Evolutionary conservation across 1,140 invertebrate genomes (phyloP).

Genomic region (Teleopsis dalmanni): DNA sequence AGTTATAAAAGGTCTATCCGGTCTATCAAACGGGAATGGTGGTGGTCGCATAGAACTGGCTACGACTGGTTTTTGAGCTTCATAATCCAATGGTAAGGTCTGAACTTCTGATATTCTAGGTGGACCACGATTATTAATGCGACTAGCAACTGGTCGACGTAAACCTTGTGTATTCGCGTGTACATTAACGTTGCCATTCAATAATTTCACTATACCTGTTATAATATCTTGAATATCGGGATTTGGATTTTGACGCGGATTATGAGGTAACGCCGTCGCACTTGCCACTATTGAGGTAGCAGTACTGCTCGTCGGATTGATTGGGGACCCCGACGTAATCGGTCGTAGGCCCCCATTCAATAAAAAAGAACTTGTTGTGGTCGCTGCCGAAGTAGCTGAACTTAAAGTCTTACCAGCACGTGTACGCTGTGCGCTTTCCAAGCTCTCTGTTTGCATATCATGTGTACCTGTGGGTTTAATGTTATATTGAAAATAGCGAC

Average conservation of each 20-base stretch:
- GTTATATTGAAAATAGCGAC: conserved; percentile 39
- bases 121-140: conserved; percentile 84
- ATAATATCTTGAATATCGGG: conserved; percentile 87
- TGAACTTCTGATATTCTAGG: conserved; percentile 70
- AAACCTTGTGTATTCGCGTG: conserved; percentile 58
- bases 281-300: conserved; percentile 23
- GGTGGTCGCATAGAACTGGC: conserved; percentile 38
- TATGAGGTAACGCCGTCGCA: conserved; percentile 32
- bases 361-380: conserved; percentile 37
- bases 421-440: conserved; percentile 24
- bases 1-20: conserved; percentile 52
- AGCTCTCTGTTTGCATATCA: conserved; percentile 16
- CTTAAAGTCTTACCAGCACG: conserved; percentile 25
- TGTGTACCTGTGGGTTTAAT: conserved; percentile 40
- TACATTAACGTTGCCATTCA: conserved; percentile 81
- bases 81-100: conserved; percentile 59
- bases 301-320: conserved; percentile 34
- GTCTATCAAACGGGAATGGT: conserved; percentile 57
- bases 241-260: conserved; percentile 45
- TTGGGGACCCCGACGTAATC: conserved; percentile 42
- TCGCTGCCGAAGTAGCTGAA: conserved; percentile 8
- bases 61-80: conserved; percentile 49
- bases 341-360: conserved; percentile 42
- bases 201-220: conserved; percentile 77
- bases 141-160: conserved; percentile 49